phyloP scores from a whole-genome alignment of 1,140 invertebrate species.

The Drosophila micromelanica region DNA sequence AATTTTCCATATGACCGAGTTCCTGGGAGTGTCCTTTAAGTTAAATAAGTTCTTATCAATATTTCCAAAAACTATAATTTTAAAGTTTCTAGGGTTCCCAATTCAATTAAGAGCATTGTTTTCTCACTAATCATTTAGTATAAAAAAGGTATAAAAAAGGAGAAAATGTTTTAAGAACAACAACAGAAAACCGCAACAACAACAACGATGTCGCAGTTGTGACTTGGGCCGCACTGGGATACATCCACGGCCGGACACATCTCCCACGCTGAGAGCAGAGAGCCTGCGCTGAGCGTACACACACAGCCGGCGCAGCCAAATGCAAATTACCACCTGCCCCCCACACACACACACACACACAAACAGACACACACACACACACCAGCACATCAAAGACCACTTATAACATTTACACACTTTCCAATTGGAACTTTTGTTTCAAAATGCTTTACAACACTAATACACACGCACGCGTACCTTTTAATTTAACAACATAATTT shows the following conservation, averaged over 20 bases:
- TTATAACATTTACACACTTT: slow-evolving; percentile 18
- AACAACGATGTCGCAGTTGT: slow-evolving; percentile 44
- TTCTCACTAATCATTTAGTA: too few species aligned
- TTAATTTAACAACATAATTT: slow-evolving; percentile 33
- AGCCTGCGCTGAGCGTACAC: slow-evolving; percentile 37
- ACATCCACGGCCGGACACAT: slow-evolving; percentile 75
- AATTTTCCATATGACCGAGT: too few species aligned
- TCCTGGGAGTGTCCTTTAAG: too few species aligned
- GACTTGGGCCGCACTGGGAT: slow-evolving; percentile 53
- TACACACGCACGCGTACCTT: slow-evolving; percentile 17
- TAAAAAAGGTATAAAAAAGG: slow-evolving; percentile 27
- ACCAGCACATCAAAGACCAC: neutral
- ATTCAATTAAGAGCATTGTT: too few species aligned
- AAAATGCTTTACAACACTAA: neutral
- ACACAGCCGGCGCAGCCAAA: slow-evolving; percentile 51
- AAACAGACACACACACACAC: neutral
- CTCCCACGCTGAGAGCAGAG: slow-evolving; percentile 37
- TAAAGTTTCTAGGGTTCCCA: neutral
- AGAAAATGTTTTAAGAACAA: slow-evolving; percentile 2
- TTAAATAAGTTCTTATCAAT: too few species aligned
- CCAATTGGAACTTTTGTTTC: neutral
- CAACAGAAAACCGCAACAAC: slow-evolving; percentile 24
- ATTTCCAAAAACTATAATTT: neutral
- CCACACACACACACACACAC: neutral
- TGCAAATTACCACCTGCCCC: slow-evolving; percentile 44